Conservation (phyloP, 1,140 invertebrate species). For the Tetramorium alpestre region DNA sequence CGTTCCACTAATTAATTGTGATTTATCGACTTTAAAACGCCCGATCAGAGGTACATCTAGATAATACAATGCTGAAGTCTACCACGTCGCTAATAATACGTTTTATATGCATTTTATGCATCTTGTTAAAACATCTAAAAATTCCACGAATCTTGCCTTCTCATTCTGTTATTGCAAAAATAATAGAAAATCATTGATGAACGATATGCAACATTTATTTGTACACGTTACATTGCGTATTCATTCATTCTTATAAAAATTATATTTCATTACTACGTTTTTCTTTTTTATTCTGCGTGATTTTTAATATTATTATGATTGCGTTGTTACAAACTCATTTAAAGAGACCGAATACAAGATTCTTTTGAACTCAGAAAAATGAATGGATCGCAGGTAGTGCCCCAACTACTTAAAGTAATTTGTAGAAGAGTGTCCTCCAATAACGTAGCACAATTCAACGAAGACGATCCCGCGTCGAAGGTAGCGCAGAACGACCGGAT, state of each 20-base stretch:
- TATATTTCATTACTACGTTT: neutral
- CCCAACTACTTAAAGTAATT: slow-evolving; percentile 20
- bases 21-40: slow-evolving; percentile 84
- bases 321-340: neutral
- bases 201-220: neutral
- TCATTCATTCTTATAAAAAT: neutral
- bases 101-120: neutral
- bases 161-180: neutral
- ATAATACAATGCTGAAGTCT: slow-evolving; percentile 68
- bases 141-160: neutral
- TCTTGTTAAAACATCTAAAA: neutral
- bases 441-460: neutral
- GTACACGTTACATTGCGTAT: neutral
- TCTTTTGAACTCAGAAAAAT: neutral
- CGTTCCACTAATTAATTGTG: slow-evolving; percentile 86
- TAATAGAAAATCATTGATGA: neutral
- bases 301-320: neutral
- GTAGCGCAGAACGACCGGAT: slow-evolving; percentile 49
- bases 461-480: slow-evolving; percentile 56
- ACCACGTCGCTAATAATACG: slow-evolving; percentile 28
- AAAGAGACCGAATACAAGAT: neutral
- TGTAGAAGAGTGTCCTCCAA: neutral
- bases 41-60: slow-evolving; percentile 66
- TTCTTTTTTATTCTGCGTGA: too few species aligned
- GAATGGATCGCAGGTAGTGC: slow-evolving; percentile 8